Percentiles rank a stretch among this genome's conserved stretches.
phyloP scores from a whole-genome alignment of 1,140 invertebrate species.

The Tigriopus japonicus region DNA sequence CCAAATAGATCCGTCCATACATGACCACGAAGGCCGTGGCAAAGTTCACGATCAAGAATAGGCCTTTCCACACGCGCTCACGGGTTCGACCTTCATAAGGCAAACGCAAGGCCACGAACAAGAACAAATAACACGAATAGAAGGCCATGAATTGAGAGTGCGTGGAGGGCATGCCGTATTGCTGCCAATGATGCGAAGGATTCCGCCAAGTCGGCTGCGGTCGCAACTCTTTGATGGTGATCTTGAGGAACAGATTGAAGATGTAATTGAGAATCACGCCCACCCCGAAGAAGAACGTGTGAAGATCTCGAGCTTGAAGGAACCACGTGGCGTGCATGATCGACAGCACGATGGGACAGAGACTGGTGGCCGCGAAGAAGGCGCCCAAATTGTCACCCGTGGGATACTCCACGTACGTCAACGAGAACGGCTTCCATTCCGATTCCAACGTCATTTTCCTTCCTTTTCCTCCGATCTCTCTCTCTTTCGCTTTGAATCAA shows the following conservation, averaged over 20 bases:
- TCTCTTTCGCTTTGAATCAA: too few relatives aligned
- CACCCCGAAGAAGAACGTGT: constrained; percentile 72
- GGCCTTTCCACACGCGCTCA: not conserved
- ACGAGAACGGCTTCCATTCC: constrained; percentile 9
- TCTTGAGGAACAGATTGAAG: constrained; percentile 60
- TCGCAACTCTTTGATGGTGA: constrained; percentile 55
- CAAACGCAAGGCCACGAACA: constrained; percentile 73
- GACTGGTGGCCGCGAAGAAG: constrained; percentile 54
- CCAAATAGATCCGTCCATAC: constrained; percentile 4
- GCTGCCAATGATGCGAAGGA: constrained; percentile 45
- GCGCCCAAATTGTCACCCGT: constrained; percentile 56
- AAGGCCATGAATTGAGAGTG: constrained; percentile 87
- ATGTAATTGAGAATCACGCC: constrained; percentile 58
- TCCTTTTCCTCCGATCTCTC: too few relatives aligned
- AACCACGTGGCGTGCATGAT: constrained; percentile 64
- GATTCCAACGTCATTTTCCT: too few relatives aligned
- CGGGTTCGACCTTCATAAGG: constrained; percentile 12
- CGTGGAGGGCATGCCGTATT: constrained; percentile 86
- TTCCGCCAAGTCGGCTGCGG: constrained; percentile 33
- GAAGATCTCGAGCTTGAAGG: constrained; percentile 68
- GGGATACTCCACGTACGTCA: constrained; percentile 9
- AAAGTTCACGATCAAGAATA: not conserved
- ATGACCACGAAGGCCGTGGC: not conserved
- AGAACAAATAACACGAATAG: constrained; percentile 61
- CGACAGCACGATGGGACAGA: constrained; percentile 59